Conservation (phyloP, 2,797 vertebrate species). For the Saxicola maurus region DNA sequence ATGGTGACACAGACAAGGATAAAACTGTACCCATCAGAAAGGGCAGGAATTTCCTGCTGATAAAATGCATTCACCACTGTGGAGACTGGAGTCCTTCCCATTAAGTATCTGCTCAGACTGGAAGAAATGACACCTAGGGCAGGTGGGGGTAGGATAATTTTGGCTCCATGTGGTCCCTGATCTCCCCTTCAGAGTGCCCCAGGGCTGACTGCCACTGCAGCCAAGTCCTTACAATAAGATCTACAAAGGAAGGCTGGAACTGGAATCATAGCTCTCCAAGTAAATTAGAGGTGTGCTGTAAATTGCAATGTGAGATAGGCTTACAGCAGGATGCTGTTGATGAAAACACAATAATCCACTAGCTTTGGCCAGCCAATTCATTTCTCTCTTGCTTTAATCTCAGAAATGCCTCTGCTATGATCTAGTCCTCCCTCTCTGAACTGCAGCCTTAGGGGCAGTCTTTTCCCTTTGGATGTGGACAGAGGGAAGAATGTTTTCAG, state of each 20-base stretch:
- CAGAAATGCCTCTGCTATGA: not conserved
- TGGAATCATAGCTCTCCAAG: not conserved
- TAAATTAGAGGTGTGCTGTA: not conserved
- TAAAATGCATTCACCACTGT: not conserved
- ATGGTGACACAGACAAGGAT: fast-evolving
- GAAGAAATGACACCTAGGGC: not conserved
- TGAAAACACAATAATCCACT: not conserved
- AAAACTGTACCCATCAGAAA: not conserved
- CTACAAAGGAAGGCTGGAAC: not conserved
- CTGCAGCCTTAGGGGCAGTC: not conserved
- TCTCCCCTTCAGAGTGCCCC: not conserved
- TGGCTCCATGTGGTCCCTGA: not conserved
- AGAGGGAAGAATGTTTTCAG: not conserved
- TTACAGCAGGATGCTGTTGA: fast-evolving
- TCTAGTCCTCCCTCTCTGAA: not conserved
- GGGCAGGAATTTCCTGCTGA: not conserved
- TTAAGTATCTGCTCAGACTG: not conserved
- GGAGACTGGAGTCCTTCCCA: not conserved
- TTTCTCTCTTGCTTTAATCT: not conserved
- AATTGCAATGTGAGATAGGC: not conserved
- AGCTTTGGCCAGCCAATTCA: not conserved
- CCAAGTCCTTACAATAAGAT: not conserved
- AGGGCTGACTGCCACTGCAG: not conserved
- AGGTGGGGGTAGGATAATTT: not conserved
- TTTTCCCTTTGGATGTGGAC: not conserved